These are phyloP conservation scores for Otus scops DNA, from an alignment of 2,797 vertebrate genomes.

Conservation along the genomic window DNA sequence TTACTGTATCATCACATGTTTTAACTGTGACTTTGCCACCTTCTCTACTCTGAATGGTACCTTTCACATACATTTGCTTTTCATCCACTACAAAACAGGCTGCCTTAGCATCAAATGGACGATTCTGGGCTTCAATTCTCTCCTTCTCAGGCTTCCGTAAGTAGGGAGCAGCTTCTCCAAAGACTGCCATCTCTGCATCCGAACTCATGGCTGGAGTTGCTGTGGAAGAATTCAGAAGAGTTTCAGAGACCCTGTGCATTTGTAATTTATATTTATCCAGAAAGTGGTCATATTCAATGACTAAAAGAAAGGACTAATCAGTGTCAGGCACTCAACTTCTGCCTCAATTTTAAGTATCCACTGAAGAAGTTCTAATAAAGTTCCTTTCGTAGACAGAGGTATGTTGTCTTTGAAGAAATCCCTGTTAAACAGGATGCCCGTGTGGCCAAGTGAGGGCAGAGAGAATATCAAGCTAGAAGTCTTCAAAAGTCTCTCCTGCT, in stretches of 20 bases:
- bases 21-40: constrained; percentile 83
- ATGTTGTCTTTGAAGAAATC: neutral
- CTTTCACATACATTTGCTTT: constrained; percentile 85
- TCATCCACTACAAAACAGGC: constrained; percentile 81
- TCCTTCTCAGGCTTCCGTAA: constrained; percentile 86
- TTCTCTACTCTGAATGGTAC: constrained; percentile 78
- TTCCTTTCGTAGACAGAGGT: neutral
- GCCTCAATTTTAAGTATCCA: neutral
- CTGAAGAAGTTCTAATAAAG: neutral
- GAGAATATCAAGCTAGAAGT: neutral
- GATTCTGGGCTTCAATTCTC: constrained; percentile 83
- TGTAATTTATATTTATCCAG: neutral
- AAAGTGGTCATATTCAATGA: neutral
- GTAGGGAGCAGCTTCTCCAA: constrained; percentile 81
- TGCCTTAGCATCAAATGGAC: constrained; percentile 84
- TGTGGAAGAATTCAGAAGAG: neutral
- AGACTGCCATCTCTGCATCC: constrained; percentile 80
- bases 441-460: neutral
- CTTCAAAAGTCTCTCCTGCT: neutral
- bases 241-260: neutral
- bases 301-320: neutral
- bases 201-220: constrained; percentile 73
- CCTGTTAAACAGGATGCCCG: rapidly evolving
- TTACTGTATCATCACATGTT: constrained; percentile 69
- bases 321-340: neutral